These are phyloP conservation scores for Acipenser transmontanus DNA, from an alignment of 2,797 vertebrate genomes.

Conservation along the genomic window DNA sequence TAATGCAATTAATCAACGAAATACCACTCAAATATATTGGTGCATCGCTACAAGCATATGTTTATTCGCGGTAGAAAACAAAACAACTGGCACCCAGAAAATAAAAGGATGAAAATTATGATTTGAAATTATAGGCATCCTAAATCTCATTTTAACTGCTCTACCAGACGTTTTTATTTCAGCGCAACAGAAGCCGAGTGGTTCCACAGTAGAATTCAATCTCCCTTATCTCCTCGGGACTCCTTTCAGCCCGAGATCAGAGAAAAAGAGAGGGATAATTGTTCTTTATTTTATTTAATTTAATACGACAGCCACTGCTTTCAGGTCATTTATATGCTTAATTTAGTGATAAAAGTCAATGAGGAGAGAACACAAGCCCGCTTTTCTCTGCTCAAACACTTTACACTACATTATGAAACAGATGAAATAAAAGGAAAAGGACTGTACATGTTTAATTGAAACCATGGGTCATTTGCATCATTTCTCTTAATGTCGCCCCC, in stretches of 20 bases:
- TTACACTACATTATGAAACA: conserved; percentile 43
- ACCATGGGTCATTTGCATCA: conserved; percentile 59
- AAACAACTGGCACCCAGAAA: conserved; percentile 41
- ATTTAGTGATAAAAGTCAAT: conserved; percentile 74
- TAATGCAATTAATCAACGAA: conserved; percentile 46
- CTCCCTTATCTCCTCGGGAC: conserved; percentile 66
- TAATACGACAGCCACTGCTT: conserved; percentile 69
- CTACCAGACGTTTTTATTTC: conserved; percentile 57
- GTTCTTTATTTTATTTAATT: conserved; percentile 76
- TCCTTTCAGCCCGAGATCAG: conserved; percentile 69
- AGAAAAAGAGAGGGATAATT: conserved; percentile 66
- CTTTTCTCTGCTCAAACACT: conserved; percentile 50
- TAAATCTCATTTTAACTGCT: conserved; percentile 53
- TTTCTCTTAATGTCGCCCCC: conserved; percentile 55
- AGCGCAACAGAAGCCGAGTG: conserved; percentile 50
- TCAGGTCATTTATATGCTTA: conserved; percentile 77
- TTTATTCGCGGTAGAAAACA: conserved; percentile 24
- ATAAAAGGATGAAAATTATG: conserved; percentile 58
- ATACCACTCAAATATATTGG: conserved; percentile 36
- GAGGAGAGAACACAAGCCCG: conserved; percentile 41
- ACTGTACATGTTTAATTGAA: conserved; percentile 56
- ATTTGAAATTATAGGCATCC: conserved; percentile 60
- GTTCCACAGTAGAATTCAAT: conserved; percentile 54
- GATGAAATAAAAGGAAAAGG: conserved; percentile 37
- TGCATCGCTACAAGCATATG: conserved; percentile 24